phyloP scores from a whole-genome alignment of 1,140 invertebrate species.

The Leptinotarsa defecta region DNA sequence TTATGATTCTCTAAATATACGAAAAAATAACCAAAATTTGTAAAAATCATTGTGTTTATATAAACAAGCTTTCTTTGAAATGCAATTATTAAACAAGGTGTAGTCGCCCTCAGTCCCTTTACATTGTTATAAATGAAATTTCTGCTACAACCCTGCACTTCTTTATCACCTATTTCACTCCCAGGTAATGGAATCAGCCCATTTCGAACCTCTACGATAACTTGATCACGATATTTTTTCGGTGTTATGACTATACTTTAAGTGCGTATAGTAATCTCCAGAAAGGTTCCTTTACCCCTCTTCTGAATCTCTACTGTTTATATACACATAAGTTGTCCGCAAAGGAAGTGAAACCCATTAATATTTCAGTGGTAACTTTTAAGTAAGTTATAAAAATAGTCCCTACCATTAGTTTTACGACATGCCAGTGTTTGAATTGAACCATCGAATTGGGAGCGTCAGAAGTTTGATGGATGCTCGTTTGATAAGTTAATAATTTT shows the following conservation, averaged over 20 bases:
- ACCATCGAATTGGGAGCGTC: not conserved
- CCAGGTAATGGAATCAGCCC: conserved; percentile 15
- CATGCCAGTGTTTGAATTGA: not conserved
- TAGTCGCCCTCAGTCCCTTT: not conserved
- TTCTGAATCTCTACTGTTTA: not conserved
- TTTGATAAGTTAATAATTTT: not conserved
- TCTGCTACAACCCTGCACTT: not conserved
- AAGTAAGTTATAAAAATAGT: conserved; percentile 7
- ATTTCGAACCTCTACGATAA: conserved; percentile 7
- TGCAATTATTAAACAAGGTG: not conserved
- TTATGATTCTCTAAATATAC: no score
- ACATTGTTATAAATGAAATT: not conserved
- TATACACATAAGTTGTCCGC: not conserved
- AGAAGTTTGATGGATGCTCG: not conserved
- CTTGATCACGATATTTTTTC: conserved; percentile 11
- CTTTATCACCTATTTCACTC: conserved; percentile 1
- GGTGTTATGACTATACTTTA: conserved; percentile 10
- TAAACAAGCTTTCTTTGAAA: no score
- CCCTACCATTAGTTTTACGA: not conserved
- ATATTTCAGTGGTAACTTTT: not conserved
- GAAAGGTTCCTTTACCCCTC: not conserved
- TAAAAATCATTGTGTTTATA: no score
- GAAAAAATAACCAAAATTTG: no score
- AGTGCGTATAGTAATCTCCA: conserved; percentile 8
- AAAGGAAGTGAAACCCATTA: not conserved